Evolutionary conservation across 2,888 invertebrate genomes (phyloP), one percentile per base, ranked within the genome.

Genomic region (Cosmia trapezina): DNA sequence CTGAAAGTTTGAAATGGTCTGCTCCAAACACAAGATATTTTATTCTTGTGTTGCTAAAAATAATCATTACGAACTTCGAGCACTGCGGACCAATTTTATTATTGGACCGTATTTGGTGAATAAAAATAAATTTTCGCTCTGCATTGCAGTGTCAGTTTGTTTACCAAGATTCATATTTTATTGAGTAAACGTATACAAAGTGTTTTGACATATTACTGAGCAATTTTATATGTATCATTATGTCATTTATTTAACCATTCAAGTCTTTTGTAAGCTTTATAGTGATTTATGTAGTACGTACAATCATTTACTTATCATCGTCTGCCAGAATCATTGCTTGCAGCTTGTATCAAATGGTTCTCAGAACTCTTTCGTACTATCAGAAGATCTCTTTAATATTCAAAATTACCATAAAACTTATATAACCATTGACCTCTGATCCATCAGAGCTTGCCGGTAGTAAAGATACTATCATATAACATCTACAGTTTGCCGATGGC

Each of bases 51-150:
- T 62, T 77, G 71, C 84, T 84, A 85, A 86, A 85, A 86, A 85
- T 85, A 85, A 80, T 84, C 77, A 80, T 78, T 80, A 86, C 84
- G 66, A 74, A 76, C 73, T 80, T 57, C 22, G 64, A 64, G 61
- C 70, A 70, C 53, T 51, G 68, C 83, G 53, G 62, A 80, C 72
- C 73, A 80, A 84, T 84, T 86, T 80, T 84, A 78, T 83, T 81
- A 85, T 79, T 86, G 84, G 72, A 62, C 80, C 84, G 86, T 84
- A 86, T 82, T 86, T 84, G 84, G 86, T 75, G 78, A 80, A 84
- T 83, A 80, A 71, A 86, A 77, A 84, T 86, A 84, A 82, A 86
- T 84, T 86, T 86, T 80, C 74, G 14, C 68, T 71, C 72, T 71
- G 84, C 85, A 86, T 85, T 85, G 80, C 86, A 63, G 60, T 84